These are phyloP conservation scores for Hybos culiciformis DNA, from an alignment of 2,888 invertebrate species.

Conservation along the genomic window DNA sequence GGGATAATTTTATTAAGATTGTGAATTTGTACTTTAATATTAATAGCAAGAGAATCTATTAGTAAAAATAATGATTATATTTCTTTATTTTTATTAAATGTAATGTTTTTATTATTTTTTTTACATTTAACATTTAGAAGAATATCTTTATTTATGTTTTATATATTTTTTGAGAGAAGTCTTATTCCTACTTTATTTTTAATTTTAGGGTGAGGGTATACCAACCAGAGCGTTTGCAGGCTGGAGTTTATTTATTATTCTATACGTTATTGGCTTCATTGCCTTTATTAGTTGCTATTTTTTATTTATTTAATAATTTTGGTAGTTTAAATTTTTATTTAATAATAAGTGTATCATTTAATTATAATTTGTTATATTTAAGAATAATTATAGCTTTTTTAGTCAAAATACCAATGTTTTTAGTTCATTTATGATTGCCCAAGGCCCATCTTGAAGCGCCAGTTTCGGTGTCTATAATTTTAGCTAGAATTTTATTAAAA, in stretches of 20 bases:
- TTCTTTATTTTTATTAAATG: slow-evolving; percentile 40
- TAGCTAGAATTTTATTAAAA: slow-evolving; percentile 58
- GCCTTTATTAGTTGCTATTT: slow-evolving; percentile 32
- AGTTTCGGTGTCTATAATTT: slow-evolving; percentile 57
- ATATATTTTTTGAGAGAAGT: slow-evolving; percentile 55
- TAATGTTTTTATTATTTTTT: slow-evolving; percentile 41
- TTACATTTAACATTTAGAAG: slow-evolving; percentile 44
- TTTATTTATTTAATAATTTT: slow-evolving; percentile 25
- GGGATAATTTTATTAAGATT: slow-evolving; percentile 43
- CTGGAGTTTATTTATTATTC: slow-evolving; percentile 52
- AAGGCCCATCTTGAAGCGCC: slow-evolving; percentile 67
- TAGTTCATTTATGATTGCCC: slow-evolving; percentile 55
- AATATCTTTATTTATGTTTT: slow-evolving; percentile 49
- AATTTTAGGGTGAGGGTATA: slow-evolving; percentile 53
- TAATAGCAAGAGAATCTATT: slow-evolving; percentile 40
- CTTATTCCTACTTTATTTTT: slow-evolving; percentile 53
- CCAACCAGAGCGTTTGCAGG: slow-evolving; percentile 54
- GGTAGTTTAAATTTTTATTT: slow-evolving; percentile 42
- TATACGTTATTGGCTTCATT: slow-evolving; percentile 55
- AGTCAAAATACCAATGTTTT: slow-evolving; percentile 57
- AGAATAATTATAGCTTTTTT: slow-evolving; percentile 49
- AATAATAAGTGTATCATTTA: slow-evolving; percentile 35
- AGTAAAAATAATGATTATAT: slow-evolving; percentile 37
- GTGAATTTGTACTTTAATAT: slow-evolving; percentile 47
- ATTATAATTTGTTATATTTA: slow-evolving; percentile 39